Evolutionary conservation across 2,113 vertebrate genomes (phyloP).

Genomic region (Myanophis thanlyinensis): DNA sequence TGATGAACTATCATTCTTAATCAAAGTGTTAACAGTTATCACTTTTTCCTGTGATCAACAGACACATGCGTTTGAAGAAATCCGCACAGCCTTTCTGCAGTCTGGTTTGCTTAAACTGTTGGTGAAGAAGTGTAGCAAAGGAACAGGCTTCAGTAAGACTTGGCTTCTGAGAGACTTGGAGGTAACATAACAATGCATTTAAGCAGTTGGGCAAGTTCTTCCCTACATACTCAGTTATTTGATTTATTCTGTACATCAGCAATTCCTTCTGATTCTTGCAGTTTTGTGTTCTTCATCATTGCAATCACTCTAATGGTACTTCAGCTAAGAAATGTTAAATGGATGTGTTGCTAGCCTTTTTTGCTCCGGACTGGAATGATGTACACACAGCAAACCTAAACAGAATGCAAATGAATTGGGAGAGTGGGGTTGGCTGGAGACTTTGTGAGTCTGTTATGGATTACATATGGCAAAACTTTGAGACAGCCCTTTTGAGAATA

Average conservation of each 20-base stretch:
- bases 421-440: background rate
- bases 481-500: background rate
- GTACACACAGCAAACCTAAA: background rate
- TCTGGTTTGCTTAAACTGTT: conserved; percentile 88
- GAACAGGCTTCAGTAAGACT: conserved; percentile 96
- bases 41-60: conserved; percentile 42
- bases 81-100: conserved; percentile 83
- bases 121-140: conserved; percentile 96
- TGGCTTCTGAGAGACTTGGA: conserved; percentile 95
- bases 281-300: background rate
- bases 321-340: background rate
- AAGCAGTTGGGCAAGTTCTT: background rate
- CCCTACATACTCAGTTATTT: background rate
- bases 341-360: background rate
- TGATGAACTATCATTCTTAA: background rate
- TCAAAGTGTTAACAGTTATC: background rate
- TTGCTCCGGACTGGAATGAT: background rate
- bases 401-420: background rate
- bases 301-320: too few relatives aligned
- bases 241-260: background rate
- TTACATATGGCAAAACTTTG: background rate
- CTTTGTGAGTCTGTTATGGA: background rate
- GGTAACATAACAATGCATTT: conserved; percentile 50
- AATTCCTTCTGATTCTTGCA: background rate
- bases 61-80: conserved; percentile 85